Percentiles rank a stretch among this genome's conserved stretches.
Evolutionary conservation across 2,113 vertebrate genomes (phyloP).

Genomic region (Cheirogaleus medius): DNA sequence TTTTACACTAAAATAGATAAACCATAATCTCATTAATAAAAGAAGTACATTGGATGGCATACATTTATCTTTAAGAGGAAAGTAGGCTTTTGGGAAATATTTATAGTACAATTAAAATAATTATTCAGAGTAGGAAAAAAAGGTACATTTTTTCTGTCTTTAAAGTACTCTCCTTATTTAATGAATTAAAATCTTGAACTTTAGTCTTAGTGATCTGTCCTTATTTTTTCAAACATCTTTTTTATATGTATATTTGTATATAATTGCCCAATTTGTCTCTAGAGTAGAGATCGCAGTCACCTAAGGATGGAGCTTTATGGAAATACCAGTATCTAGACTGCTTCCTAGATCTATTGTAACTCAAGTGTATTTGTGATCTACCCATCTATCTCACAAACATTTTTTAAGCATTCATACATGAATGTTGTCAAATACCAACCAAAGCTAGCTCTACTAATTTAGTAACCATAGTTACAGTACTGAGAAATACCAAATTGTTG

Average conservation of each 20-base stretch:
- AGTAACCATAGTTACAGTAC: not conserved
- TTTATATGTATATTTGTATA: not conserved
- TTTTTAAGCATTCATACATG: not conserved
- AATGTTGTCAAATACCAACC: slow-evolving; percentile 33
- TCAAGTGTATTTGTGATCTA: not conserved
- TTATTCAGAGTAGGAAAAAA: not conserved
- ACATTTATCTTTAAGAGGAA: not conserved
- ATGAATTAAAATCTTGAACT: slow-evolving; percentile 26
- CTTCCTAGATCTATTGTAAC: not conserved
- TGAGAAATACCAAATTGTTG: slow-evolving; percentile 20
- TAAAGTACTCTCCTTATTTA: not conserved
- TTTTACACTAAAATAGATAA: slow-evolving; percentile 12
- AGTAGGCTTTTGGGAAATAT: not conserved
- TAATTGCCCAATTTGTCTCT: not conserved
- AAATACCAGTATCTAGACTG: not conserved
- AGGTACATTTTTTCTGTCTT: not conserved
- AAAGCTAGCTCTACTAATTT: not conserved
- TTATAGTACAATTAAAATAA: not conserved
- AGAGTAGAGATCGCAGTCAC: not conserved
- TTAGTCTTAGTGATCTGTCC: not conserved
- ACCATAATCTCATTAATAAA: not conserved
- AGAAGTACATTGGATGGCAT: not conserved
- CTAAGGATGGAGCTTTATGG: not conserved
- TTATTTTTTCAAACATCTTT: not conserved
- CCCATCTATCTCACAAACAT: not conserved